Percentiles rank a stretch among this genome's conserved stretches.
Evolutionary conservation across 2,888 invertebrate species (phyloP).

Genomic region (Ophion obscuratus): DNA sequence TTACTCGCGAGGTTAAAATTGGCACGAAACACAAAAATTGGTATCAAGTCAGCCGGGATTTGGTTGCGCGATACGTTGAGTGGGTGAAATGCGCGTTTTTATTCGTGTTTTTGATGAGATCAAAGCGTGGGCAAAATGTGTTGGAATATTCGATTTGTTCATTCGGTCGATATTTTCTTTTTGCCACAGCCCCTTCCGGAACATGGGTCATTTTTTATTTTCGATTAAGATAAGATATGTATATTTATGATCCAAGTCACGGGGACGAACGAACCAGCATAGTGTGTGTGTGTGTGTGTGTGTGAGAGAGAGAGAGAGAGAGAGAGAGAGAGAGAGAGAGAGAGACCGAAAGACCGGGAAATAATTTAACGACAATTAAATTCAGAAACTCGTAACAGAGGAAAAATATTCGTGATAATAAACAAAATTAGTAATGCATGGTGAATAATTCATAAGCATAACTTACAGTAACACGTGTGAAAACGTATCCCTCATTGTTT

Average conservation of each 20-base stretch:
- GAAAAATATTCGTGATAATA: background rate
- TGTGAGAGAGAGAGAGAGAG: background rate
- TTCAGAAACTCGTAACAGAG: background rate
- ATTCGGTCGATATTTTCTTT: constrained; percentile 20
- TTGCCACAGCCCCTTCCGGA: background rate
- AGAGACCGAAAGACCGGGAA: background rate
- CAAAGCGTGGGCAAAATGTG: constrained; percentile 27
- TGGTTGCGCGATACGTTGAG: constrained; percentile 35
- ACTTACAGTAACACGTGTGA: constrained; percentile 44
- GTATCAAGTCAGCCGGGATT: constrained; percentile 28
- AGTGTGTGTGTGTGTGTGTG: background rate
- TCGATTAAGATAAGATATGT: background rate
- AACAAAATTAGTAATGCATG: background rate
- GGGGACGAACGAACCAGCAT: background rate
- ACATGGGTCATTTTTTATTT: background rate
- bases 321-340: constrained; percentile 1
- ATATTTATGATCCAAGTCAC: background rate
- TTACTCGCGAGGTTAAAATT: constrained; percentile 35
- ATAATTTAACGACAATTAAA: background rate
- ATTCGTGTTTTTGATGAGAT: constrained; percentile 25
- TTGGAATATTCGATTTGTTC: constrained; percentile 19
- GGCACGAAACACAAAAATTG: constrained; percentile 48
- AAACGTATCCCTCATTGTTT: constrained; percentile 37
- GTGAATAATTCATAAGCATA: background rate
- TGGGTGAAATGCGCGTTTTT: background rate